phyloP scores from a whole-genome alignment of 1,140 invertebrate species.

The Globodera rostochiensis region DNA sequence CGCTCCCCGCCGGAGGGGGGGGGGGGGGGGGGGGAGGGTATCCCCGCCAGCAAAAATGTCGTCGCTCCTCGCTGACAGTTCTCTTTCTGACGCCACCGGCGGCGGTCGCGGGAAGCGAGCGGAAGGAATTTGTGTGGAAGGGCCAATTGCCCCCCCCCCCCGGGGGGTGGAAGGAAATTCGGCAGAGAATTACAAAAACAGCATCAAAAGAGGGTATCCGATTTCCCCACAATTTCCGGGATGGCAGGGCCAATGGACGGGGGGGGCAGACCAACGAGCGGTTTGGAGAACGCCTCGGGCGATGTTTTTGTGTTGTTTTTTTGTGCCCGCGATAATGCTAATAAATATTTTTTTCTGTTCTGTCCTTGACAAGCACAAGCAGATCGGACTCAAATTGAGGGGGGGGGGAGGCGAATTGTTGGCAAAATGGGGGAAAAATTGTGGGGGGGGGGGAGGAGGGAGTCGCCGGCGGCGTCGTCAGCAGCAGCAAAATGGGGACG shows the following conservation, averaged over 20 bases:
- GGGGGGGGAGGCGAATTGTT: no score
- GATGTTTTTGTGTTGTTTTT: neutral
- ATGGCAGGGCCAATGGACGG: neutral
- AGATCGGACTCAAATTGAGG: neutral
- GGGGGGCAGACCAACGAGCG: no score
- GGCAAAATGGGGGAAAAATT: neutral
- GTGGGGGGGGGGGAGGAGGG: no score
- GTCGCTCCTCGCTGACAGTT: neutral
- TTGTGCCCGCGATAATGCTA: neutral
- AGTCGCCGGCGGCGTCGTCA: no score
- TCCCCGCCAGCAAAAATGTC: neutral
- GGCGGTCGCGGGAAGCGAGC: neutral
- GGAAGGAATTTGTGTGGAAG: neutral
- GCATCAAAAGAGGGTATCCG: neutral
- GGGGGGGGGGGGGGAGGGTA: neutral
- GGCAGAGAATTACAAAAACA: neutral
- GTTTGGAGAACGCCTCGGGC: neutral
- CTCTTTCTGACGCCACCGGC: constrained; percentile 8
- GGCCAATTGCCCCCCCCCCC: neutral
- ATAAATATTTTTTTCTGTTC: neutral
- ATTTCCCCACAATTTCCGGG: neutral
- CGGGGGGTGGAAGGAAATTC: neutral
- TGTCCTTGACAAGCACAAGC: neutral
- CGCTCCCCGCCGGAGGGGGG: neutral
- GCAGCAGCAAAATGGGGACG: neutral